Percentiles rank a stretch among this genome's conserved stretches.
Evolutionary conservation across 2,797 vertebrate genomes (phyloP).

Genomic region (Acestrorhynchus altus): DNA sequence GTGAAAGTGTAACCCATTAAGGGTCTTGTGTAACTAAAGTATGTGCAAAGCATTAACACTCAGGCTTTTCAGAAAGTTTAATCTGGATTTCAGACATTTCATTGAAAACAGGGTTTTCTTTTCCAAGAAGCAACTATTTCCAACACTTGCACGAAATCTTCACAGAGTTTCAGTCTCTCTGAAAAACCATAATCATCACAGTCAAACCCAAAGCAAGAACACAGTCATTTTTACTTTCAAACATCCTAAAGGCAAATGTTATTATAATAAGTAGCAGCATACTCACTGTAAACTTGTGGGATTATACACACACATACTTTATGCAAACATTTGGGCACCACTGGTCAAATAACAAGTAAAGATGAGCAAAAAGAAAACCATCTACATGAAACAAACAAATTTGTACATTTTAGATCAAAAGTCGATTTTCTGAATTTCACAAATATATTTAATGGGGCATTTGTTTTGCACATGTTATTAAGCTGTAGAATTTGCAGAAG

Average conservation of each 20-base stretch:
- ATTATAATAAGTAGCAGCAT: conserved; percentile 4
- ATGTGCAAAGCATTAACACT: neutral
- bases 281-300: neutral
- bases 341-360: too few species aligned
- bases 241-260: too few species aligned
- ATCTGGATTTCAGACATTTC: conserved; percentile 12
- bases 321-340: too few species aligned
- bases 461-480: too few species aligned
- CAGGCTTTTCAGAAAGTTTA: neutral
- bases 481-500: too few species aligned
- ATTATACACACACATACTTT: neutral
- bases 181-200: neutral
- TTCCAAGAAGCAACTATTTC: neutral
- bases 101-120: neutral
- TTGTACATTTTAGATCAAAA: too few species aligned
- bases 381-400: too few species aligned
- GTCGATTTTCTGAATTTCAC: too few species aligned
- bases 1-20: neutral
- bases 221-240: neutral
- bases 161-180: neutral
- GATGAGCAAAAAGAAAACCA: too few species aligned
- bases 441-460: too few species aligned
- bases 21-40: neutral
- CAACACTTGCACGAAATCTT: conserved; percentile 1
- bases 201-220: neutral